Evolutionary conservation across 1,140 invertebrate species (phyloP).

Genomic region (Caenorhabditis tropicalis): DNA sequence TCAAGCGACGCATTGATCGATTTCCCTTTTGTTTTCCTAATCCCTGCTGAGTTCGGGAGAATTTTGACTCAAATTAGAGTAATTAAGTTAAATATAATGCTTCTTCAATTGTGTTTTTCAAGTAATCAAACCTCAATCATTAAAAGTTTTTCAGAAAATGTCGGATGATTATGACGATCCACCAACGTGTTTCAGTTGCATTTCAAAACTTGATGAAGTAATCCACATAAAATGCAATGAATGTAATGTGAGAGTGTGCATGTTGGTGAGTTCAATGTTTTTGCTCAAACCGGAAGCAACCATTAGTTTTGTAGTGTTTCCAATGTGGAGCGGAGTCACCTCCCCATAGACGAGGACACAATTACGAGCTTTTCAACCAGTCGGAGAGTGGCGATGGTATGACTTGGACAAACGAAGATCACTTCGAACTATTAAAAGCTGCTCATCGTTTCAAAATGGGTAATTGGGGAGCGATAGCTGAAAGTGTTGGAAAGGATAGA

Average conservation of each 20-base stretch:
- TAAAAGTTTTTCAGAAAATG: not conserved
- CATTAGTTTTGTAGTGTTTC: not conserved
- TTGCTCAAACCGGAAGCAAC: not conserved
- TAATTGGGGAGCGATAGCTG: conserved; percentile 15
- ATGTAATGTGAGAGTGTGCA: not conserved
- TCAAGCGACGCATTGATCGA: no score
- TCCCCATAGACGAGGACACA: not conserved
- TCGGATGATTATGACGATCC: not conserved
- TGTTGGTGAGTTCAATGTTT: not conserved
- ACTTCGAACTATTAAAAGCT: conserved; percentile 22
- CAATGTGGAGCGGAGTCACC: conserved; percentile 17
- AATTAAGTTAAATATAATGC: no score
- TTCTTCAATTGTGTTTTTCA: not conserved
- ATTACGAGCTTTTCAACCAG: not conserved
- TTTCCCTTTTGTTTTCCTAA: no score
- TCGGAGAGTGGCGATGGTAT: not conserved
- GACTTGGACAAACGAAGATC: conserved; percentile 23
- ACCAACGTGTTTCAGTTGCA: conserved; percentile 1
- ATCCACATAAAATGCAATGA: not conserved
- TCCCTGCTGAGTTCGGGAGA: no score
- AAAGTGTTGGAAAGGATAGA: not conserved
- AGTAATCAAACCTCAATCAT: not conserved
- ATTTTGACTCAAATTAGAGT: no score
- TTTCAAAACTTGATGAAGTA: not conserved
- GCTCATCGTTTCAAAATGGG: conserved; percentile 20